Percentiles rank a stretch among this genome's conserved stretches.
Conservation (phyloP, 2,888 invertebrate genomes). For the Dynastes tityus region DNA sequence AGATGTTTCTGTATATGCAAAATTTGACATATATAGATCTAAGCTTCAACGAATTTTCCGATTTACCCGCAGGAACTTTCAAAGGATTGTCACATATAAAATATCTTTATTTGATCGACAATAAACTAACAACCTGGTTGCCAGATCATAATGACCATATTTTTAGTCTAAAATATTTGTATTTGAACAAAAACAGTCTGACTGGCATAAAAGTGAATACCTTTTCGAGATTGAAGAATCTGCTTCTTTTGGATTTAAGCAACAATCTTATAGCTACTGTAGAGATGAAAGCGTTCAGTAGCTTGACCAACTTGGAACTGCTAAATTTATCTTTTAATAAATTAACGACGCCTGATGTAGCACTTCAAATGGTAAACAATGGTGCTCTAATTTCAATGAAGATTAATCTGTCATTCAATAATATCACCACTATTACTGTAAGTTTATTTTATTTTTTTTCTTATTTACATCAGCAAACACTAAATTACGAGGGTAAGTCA, state of each 20-base stretch:
- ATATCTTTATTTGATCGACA: slow-evolving; percentile 23
- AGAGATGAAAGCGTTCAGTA: slow-evolving; percentile 27
- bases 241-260: slow-evolving; percentile 46
- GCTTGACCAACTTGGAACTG: slow-evolving; percentile 9
- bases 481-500: too few relatives aligned
- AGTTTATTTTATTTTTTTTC: not conserved
- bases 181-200: slow-evolving; percentile 49
- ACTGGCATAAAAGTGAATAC: not conserved
- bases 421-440: slow-evolving; percentile 13
- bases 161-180: slow-evolving; percentile 36
- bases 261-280: slow-evolving; percentile 44
- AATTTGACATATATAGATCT: slow-evolving; percentile 46
- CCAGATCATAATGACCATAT: slow-evolving; percentile 10
- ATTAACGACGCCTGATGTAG: not conserved
- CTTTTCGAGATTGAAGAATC: slow-evolving; percentile 31
- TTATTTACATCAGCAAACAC: not conserved
- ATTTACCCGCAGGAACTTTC: slow-evolving; percentile 3
- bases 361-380: too few relatives aligned
- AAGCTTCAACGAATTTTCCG: slow-evolving; percentile 38
- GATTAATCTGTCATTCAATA: not conserved
- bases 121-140: slow-evolving; percentile 24
- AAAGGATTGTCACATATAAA: slow-evolving; percentile 29
- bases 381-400: not conserved
- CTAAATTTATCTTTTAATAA: slow-evolving; percentile 42
- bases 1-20: slow-evolving; percentile 44